Evolutionary conservation across 1,140 invertebrate species (phyloP), one percentile per base, ranked within the genome.

Genomic region (Drosophila azteca): DNA sequence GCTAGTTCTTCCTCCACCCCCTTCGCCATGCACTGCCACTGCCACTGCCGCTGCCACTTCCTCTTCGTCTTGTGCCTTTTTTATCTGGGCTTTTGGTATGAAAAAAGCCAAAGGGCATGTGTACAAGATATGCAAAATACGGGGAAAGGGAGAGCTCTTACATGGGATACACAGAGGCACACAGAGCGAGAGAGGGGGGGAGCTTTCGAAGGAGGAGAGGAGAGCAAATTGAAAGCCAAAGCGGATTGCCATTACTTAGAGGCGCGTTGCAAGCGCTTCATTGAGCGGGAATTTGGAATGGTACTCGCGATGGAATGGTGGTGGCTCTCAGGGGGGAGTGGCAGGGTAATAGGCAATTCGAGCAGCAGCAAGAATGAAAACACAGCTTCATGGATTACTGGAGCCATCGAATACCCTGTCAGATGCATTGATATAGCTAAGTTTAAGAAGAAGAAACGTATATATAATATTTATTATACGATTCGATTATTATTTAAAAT

Each of bases 181-280:
- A 48, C 39, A 41, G 31, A 20, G 1, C 2, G 43, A 8, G 29
- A 41, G 17, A 22, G 29, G 9, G 9, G 11, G 6, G 11, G 31
- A n/a, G 22, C 29, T 31, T 31, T 31, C 29, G 7, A 31, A 26
- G 46, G 8, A 11, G 17, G 54, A 26, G 68, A 26, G 65, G 57
- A n/a, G 54, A 60, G 66, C 49, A 71, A 81, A 70, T 60, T 80
- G 67, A 71, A 77, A 76, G 65, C 78, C 78, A 84, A 79, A 71
- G 80, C 79, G 76, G 80, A 84, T 83, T 83, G 70, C 80, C 66
- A 76, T 83, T 84, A 72, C 76, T 79, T 83, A 77, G 55, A 48
- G 66, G 78, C 78, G 79, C 80, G 61, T 83, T 83, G 59, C 70
- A 65, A 60, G 70, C 35, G 35, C 76, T 82, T 84, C 75, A 83